Percentiles rank a stretch among this genome's conserved stretches.
Evolutionary conservation across 1,140 invertebrate species (phyloP).

Genomic region (Cotesia vestalis): DNA sequence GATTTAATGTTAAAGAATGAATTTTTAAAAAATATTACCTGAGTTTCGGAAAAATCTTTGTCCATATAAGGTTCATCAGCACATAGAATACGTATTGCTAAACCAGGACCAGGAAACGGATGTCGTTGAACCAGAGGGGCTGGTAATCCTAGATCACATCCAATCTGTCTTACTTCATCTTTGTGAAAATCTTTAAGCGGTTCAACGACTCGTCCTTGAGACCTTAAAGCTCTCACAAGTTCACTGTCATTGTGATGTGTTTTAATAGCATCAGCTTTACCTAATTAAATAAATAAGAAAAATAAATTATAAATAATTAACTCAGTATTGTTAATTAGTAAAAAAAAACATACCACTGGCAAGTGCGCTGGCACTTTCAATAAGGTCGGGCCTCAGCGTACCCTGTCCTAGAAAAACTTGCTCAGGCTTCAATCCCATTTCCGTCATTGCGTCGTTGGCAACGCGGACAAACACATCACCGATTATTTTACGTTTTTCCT

Average conservation of each 20-base stretch:
- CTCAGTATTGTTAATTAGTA: not conserved
- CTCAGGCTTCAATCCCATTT: slow-evolving; percentile 84
- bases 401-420: slow-evolving; percentile 89
- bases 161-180: slow-evolving; percentile 92
- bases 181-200: slow-evolving; percentile 99
- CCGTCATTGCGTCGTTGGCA: slow-evolving; percentile 83
- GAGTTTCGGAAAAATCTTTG: slow-evolving; percentile 94
- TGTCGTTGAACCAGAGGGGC: slow-evolving; percentile 89
- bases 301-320: slow-evolving; percentile 19
- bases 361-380: slow-evolving; percentile 92
- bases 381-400: slow-evolving; percentile 95
- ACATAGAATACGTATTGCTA: slow-evolving; percentile 95
- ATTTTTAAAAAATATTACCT: slow-evolving; percentile 63
- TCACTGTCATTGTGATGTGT: slow-evolving; percentile 99
- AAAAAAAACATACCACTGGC: slow-evolving; percentile 73
- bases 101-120: slow-evolving; percentile 95
- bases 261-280: slow-evolving; percentile 94
- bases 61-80: slow-evolving; percentile 96
- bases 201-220: slow-evolving; percentile 90
- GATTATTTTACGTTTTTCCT: slow-evolving; percentile 98
- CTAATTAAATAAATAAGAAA: slow-evolving; percentile 40
- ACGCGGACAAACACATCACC: slow-evolving; percentile 97
- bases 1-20: not conserved
- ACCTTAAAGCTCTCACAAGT: slow-evolving; percentile 87
- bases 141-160: slow-evolving; percentile 89